Conservation (phyloP, 2,113 vertebrate species). For the Gopherus evgoodei region DNA sequence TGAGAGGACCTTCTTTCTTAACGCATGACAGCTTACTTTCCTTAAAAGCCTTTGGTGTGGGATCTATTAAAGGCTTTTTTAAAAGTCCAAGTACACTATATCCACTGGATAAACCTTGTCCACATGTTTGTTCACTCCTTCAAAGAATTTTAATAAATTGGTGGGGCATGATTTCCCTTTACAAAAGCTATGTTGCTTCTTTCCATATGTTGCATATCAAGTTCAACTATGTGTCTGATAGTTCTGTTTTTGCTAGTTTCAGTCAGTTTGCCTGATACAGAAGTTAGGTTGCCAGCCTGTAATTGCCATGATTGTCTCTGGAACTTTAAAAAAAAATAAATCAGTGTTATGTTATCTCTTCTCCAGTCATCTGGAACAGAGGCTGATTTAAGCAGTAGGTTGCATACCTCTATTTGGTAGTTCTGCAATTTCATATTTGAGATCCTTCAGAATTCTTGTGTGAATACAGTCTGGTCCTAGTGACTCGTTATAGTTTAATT, state of each 20-base stretch:
- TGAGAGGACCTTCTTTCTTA: no score
- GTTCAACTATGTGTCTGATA: background rate
- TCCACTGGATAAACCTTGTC: background rate
- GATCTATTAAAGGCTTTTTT: background rate
- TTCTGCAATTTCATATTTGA: background rate
- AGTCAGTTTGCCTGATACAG: background rate
- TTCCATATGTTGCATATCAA: background rate
- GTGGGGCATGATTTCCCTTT: background rate
- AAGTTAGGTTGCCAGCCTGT: background rate
- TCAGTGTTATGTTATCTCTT: background rate
- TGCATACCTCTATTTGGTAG: background rate
- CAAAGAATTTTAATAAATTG: background rate
- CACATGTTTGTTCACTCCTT: background rate
- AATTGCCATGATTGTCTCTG: background rate
- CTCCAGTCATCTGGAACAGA: background rate
- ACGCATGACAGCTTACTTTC: no score
- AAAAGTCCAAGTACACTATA: background rate
- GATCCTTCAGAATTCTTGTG: background rate
- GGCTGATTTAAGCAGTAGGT: background rate
- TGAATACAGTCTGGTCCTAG: background rate
- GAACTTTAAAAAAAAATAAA: background rate
- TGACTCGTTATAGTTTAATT: background rate
- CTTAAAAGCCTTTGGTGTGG: background rate
- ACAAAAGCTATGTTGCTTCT: background rate
- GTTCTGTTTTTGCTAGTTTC: background rate